phyloP scores from a whole-genome alignment of 2,888 invertebrate species.

The Cataglyphis rosenhaueri region DNA sequence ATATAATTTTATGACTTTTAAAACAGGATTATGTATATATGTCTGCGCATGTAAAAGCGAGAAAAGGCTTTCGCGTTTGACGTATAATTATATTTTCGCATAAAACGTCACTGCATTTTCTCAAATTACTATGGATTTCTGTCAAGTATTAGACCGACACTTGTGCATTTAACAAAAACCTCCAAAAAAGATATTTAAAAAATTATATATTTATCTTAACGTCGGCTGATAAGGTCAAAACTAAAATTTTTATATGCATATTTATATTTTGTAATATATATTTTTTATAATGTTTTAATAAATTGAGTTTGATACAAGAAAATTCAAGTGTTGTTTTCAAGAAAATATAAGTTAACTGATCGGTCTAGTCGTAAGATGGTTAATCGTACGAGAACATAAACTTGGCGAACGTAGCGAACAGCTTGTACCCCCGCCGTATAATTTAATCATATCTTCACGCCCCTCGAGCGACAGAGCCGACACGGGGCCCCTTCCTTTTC shows the following conservation, averaged over 20 bases:
- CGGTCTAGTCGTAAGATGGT: not conserved
- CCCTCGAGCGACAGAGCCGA: slow-evolving; percentile 52
- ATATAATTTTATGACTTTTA: slow-evolving; percentile 23
- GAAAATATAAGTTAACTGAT: not conserved
- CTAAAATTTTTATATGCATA: not conserved
- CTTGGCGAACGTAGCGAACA: slow-evolving; percentile 2
- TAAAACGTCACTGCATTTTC: slow-evolving; percentile 10
- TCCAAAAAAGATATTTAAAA: not conserved
- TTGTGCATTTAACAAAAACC: not conserved
- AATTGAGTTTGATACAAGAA: not conserved
- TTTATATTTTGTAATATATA: not conserved
- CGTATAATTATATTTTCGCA: not conserved
- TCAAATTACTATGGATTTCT: not conserved
- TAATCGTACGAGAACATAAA: not conserved
- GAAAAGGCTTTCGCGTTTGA: slow-evolving; percentile 21
- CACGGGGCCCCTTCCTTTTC: slow-evolving; percentile 24
- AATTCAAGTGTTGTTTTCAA: slow-evolving; percentile 4
- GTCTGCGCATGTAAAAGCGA: not conserved
- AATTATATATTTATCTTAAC: not conserved
- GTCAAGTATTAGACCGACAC: not conserved
- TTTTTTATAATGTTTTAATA: not conserved
- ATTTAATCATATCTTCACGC: slow-evolving; percentile 67
- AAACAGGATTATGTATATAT: slow-evolving; percentile 33
- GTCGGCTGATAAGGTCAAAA: not conserved
- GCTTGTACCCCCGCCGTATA: slow-evolving; percentile 47